Evolutionary conservation across 1,140 invertebrate genomes (phyloP).

Genomic region (Caenorhabditis elegans): DNA sequence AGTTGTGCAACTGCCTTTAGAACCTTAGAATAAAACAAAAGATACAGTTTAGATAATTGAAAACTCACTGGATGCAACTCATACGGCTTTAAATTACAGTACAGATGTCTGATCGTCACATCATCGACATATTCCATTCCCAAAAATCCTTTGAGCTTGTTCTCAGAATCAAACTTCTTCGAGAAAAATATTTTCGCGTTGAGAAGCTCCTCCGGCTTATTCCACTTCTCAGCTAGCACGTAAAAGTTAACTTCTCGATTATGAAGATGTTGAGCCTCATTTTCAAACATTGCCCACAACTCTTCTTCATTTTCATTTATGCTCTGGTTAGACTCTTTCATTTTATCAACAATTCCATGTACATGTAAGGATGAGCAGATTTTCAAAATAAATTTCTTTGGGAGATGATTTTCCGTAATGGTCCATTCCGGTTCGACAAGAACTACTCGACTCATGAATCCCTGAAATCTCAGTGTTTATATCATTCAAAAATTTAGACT

Average conservation of each 20-base stretch:
- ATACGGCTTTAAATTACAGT: neutral
- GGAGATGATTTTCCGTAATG: neutral
- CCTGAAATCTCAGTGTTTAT: neutral
- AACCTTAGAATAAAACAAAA: no score
- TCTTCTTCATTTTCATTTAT: neutral
- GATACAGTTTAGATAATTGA: neutral
- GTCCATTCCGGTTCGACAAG: constrained; percentile 28
- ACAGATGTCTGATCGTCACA: neutral
- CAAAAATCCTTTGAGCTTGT: neutral
- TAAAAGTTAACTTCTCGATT: constrained; percentile 23
- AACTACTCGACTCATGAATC: constrained; percentile 19
- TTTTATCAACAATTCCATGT: neutral
- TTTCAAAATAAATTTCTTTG: constrained; percentile 22
- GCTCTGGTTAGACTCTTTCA: neutral
- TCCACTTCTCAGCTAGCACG: neutral
- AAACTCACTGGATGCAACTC: neutral
- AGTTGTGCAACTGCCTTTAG: neutral
- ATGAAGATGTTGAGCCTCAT: neutral
- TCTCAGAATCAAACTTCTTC: neutral
- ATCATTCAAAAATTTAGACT: neutral
- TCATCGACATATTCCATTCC: constrained; percentile 29
- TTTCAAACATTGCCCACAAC: neutral
- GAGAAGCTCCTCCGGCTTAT: neutral
- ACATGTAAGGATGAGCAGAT: neutral
- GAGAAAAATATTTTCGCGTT: neutral